A percentile compares a stretch with the other conserved stretches of the same genome.
Conservation (phyloP, 2,888 invertebrate genomes). For the Cheilosia soror region DNA sequence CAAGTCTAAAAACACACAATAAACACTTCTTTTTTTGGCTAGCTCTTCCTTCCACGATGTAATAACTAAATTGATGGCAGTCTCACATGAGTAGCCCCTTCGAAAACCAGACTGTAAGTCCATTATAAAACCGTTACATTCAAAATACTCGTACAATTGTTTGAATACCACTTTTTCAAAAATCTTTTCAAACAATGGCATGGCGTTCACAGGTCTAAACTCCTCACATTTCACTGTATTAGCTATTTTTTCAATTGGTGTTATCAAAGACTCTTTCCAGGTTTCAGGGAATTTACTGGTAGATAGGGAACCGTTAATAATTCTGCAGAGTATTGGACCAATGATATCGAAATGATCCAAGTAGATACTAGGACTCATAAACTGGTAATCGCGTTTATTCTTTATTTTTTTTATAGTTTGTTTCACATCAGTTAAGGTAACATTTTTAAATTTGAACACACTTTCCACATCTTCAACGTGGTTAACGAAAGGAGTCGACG, state of each 20-base stretch:
- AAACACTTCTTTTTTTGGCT: too few species aligned
- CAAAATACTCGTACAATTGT: conserved; percentile 6
- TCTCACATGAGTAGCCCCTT: conserved; percentile 4
- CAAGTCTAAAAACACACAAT: too few species aligned
- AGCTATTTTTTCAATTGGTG: background rate
- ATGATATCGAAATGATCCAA: conserved; percentile 7
- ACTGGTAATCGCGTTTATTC: conserved; percentile 14
- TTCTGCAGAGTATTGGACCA: conserved; percentile 3
- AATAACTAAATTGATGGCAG: too few species aligned
- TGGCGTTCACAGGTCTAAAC: background rate
- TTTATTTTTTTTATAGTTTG: conserved; percentile 5
- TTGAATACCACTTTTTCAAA: too few species aligned
- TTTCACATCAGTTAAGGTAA: background rate
- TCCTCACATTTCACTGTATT: conserved; percentile 14
- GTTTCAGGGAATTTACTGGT: background rate
- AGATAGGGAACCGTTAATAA: conserved; percentile 8
- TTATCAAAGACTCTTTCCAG: background rate
- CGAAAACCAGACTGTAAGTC: background rate
- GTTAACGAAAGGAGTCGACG: too few species aligned
- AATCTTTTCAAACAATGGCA: too few species aligned
- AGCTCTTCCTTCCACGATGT: too few species aligned
- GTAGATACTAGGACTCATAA: conserved; percentile 14
- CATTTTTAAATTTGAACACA: too few species aligned
- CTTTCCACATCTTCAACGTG: too few species aligned
- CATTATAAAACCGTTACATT: conserved; percentile 11